Evolutionary conservation across 2,797 vertebrate species (phyloP).

Genomic region (Artibeus jamaicensis): DNA sequence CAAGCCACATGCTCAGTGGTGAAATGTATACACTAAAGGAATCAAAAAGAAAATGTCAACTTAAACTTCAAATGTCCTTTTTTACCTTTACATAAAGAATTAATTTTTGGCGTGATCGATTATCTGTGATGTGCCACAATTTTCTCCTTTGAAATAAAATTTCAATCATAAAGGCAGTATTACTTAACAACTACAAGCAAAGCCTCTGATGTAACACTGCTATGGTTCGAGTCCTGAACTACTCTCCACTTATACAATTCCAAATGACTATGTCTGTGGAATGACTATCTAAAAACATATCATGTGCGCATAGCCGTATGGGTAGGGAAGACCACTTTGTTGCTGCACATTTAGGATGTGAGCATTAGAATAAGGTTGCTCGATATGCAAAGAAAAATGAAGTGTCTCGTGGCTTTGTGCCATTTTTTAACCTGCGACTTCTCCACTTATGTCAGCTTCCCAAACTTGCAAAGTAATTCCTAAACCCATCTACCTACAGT

Average conservation of each 20-base stretch:
- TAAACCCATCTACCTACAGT: background rate
- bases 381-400: background rate
- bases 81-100: background rate
- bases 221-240: background rate
- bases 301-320: background rate
- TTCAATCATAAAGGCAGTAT: background rate
- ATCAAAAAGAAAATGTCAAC: background rate
- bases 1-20: background rate
- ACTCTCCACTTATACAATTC: slow-evolving; percentile 41
- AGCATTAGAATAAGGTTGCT: background rate
- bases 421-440: background rate
- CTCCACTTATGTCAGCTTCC: background rate
- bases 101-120: background rate
- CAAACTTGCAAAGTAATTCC: background rate
- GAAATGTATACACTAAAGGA: background rate
- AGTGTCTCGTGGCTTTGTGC: background rate
- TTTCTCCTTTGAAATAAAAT: background rate
- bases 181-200: slow-evolving; percentile 1
- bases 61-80: background rate
- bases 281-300: background rate
- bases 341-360: background rate
- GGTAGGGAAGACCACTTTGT: background rate
- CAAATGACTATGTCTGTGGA: background rate
- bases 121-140: background rate
- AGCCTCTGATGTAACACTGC: background rate